Evolutionary conservation across 2,888 invertebrate genomes (phyloP).

Genomic region (Phengaris arion): DNA sequence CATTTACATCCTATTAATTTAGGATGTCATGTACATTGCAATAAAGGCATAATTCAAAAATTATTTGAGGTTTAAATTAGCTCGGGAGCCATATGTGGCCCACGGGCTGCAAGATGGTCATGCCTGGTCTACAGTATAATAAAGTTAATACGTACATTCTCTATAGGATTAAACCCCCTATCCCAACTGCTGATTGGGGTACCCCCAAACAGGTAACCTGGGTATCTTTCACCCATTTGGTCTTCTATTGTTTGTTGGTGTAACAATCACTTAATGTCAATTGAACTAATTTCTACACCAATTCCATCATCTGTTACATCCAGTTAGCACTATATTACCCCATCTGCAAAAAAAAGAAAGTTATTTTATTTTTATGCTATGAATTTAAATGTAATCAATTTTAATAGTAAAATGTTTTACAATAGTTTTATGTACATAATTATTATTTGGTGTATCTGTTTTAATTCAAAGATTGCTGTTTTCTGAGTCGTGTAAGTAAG

Average conservation of each 20-base stretch:
- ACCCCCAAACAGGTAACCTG: constrained; percentile 69
- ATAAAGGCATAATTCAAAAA: too few relatives aligned
- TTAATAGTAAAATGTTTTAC: too few relatives aligned
- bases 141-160: constrained; percentile 61
- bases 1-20: too few relatives aligned
- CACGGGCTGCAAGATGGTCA: too few relatives aligned
- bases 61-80: too few relatives aligned
- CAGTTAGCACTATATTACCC: background rate
- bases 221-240: constrained; percentile 71
- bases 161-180: constrained; percentile 67
- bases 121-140: background rate
- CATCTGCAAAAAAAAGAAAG: constrained; percentile 16
- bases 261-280: constrained; percentile 35
- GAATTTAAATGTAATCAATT: too few relatives aligned
- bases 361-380: background rate
- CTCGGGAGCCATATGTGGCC: too few relatives aligned
- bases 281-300: constrained; percentile 39
- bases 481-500: background rate
- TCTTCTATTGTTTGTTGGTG: constrained; percentile 37
- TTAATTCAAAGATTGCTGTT: background rate
- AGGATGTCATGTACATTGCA: too few relatives aligned
- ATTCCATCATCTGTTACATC: constrained; percentile 36
- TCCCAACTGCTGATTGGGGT: constrained; percentile 77
- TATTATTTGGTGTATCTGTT: too few relatives aligned
- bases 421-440: too few relatives aligned